Base-by-base conservation (phyloP, 2,888 invertebrate genomes). In the Caenorhabditis panamensis region DNA sequence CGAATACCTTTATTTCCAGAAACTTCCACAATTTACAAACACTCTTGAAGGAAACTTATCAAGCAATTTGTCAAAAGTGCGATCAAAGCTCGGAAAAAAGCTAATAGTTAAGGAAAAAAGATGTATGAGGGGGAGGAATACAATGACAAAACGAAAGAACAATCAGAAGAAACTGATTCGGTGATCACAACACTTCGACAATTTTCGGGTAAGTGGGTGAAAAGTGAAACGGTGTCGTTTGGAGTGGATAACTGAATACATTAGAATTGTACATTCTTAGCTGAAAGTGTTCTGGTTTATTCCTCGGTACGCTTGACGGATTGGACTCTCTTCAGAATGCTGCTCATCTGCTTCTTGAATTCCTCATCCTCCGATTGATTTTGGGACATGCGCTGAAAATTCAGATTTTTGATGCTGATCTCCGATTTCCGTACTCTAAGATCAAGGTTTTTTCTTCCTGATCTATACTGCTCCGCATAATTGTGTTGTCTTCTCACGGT, bases 301-400 rank as follows among this genome's bases (percentile, higher is more conserved):
- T 64, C 59, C 64, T 69, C 58, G 53, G 63, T 64, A 31, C 77
- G 64, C 31, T 79, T 81, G 49, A 82, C 82, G 51, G 83, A 78
- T 69, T 86, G 82, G n/a, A 89, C 86, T 67, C 83, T 82, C 28
- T 83, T 82, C 56, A 89, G 79, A 28, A 89, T 83, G 58, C 61
- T 82, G 53, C 63, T 83, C 72, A 90, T 84, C 67, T 90, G 86
- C 63, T 85, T 79, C 44, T 89, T 88, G 87, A 89, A 90, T 22
- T 90, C 90, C 61, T 86, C 86, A 73, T 90, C 90, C 77, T 90
- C 90, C 24, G 82, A 82, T 61, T 89, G 87, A 26, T 63, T 80
- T 71, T 83, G 85, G 1, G 78, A 79, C 85, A 85, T 83, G 18
- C 83, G 79, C 82, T 82, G 69, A 2, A 81, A 62, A 41, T 2